A percentile compares a stretch with the other conserved stretches of the same genome.
Conservation (phyloP, 2,113 vertebrate species). For the Gallinago jamesoni region DNA sequence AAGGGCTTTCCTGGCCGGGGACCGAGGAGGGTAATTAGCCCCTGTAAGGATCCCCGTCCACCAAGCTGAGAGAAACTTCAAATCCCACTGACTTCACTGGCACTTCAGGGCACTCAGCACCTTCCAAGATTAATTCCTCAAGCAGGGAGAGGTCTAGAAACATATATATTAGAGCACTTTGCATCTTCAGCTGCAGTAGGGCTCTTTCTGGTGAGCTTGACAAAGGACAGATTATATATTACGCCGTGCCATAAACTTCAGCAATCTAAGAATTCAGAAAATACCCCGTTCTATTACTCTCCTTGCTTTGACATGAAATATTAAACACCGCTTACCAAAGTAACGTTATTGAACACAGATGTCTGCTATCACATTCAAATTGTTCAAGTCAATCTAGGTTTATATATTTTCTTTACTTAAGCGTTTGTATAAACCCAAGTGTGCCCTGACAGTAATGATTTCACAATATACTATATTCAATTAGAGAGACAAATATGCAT, state of each 20-base stretch:
- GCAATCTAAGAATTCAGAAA: constrained; percentile 69
- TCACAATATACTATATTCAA: constrained; percentile 76
- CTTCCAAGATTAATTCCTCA: constrained; percentile 62
- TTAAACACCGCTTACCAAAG: constrained; percentile 80
- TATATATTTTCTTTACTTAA: constrained; percentile 75
- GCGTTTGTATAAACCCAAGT: constrained; percentile 66
- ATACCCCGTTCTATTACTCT: constrained; percentile 59
- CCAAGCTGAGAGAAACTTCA: constrained; percentile 1
- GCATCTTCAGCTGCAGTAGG: constrained; percentile 65
- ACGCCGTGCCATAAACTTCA: constrained; percentile 48
- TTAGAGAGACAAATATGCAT: constrained; percentile 71
- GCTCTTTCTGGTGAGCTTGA: constrained; percentile 73
- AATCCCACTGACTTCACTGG: constrained; percentile 52
- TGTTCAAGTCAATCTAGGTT: constrained; percentile 74
- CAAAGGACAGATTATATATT: constrained; percentile 72
- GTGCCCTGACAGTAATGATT: constrained; percentile 78
- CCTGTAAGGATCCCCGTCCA: background rate
- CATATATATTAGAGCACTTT: constrained; percentile 68
- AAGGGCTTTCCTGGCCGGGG: background rate
- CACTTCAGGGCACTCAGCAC: constrained; percentile 63
- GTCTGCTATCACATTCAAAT: constrained; percentile 77
- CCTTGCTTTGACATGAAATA: constrained; percentile 76
- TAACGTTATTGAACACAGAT: constrained; percentile 80
- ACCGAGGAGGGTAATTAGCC: constrained; percentile 1
- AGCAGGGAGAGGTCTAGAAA: constrained; percentile 63